Evolutionary conservation across 2,888 invertebrate genomes (phyloP), one percentile per base, ranked within the genome.

Genomic region (Hypomecis punctinalis): DNA sequence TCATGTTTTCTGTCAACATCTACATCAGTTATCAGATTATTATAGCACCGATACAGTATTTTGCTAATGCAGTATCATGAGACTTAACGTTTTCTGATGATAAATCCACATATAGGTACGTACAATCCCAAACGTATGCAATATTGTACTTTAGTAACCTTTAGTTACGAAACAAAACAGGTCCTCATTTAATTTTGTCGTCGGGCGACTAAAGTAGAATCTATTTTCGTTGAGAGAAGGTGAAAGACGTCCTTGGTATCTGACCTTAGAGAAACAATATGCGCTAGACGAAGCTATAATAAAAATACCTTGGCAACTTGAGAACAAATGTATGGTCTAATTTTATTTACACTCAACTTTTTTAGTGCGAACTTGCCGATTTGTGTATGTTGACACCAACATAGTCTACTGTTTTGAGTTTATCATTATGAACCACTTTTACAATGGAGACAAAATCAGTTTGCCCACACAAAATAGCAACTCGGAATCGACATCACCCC

Each of bases 241-340:
- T 65, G 56, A 60, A 60, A 61, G 55, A 48, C 56, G 56, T 47
- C 52, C 55, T 65, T 61, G 48, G 36, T 43, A 37, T 60, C 39
- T 60, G 56, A 53, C 60, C 60, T 66, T 63, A 57, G 36, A n/a
- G 46, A 59, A 35, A 61, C 54, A 58, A 55, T 52, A 61, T 11
- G 10, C 36, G 33, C 5, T 33, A 47, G 33, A 5, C 49, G 52
- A 53, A 13, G 46, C 46, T 47, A 40, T 33, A 13, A 51, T n/a
- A 47, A 53, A 56, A 56, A 48, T 55, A 59, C 8, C 53, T 56
- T 49, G 43, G 47, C 43, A 45, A 45, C 40, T 54, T 43, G 13
- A 48, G 36, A 47, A 48, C n/a, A 33, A 46, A n/a, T 37, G 55
- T 13, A 13, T 45, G 13, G 45, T 13, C 7, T 13, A 13, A 45